Evolutionary conservation across 2,888 invertebrate genomes (phyloP).

Genomic region (Erebia epiphron): DNA sequence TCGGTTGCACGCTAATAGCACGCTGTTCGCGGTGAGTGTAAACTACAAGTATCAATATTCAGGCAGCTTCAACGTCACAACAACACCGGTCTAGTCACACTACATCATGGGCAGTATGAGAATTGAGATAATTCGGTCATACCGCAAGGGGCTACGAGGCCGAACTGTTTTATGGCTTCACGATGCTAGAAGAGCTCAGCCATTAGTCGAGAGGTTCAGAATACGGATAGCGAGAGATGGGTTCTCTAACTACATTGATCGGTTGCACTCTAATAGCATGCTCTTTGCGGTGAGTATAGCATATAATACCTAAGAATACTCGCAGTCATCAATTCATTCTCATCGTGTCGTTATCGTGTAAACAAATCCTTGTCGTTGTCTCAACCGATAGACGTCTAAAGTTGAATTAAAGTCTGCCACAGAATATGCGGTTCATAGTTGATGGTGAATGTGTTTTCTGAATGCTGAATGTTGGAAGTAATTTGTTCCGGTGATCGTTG

Average conservation of each 20-base stretch:
- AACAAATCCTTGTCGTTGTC: no score
- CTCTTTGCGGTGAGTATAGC: slow-evolving; percentile 93
- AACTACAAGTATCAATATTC: slow-evolving; percentile 41
- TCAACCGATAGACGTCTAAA: no score
- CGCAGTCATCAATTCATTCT: no score
- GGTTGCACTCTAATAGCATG: slow-evolving; percentile 93
- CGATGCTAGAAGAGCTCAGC: slow-evolving; percentile 89
- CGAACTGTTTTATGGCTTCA: slow-evolving; percentile 94
- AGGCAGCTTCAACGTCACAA: slow-evolving; percentile 48
- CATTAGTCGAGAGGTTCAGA: slow-evolving; percentile 94
- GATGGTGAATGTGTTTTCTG: not conserved
- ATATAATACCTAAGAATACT: no score
- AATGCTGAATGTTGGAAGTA: not conserved
- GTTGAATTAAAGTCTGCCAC: no score
- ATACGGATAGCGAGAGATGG: slow-evolving; percentile 95
- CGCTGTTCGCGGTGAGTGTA: slow-evolving; percentile 89
- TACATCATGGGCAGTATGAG: slow-evolving; percentile 89
- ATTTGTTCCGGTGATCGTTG: not conserved
- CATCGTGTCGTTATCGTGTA: no score
- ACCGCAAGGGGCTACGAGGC: slow-evolving; percentile 95
- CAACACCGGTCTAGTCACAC: slow-evolving; percentile 78
- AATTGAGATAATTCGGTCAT: slow-evolving; percentile 89
- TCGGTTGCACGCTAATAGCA: slow-evolving; percentile 93
- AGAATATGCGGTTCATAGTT: no score
- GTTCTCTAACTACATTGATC: slow-evolving; percentile 94